Evolutionary conservation across 2,888 invertebrate species (phyloP), one percentile per base, ranked within the genome.

Genomic region (Ectemnius continuus): DNA sequence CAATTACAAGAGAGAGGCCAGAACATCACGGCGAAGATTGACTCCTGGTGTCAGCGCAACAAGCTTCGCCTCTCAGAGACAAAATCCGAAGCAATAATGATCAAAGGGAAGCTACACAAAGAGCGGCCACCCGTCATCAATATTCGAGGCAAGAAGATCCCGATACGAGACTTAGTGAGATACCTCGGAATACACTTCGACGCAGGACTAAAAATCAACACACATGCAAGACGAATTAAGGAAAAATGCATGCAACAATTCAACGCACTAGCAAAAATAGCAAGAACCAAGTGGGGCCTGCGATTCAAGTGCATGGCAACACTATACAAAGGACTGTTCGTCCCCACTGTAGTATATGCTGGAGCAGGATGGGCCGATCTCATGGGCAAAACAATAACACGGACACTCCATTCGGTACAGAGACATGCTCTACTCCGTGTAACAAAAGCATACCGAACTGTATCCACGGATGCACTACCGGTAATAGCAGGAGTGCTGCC

Each of bases 271-370:
- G 11, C 60, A 1, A 14, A 20, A 6, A 13, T 28, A 0, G 48
- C 66, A 1, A 46, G 14, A 18, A 18, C 28, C 0, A 4, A 67
- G 2, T 67, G 66, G 66, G 60, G 59, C 0, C 18, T 67, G 5
- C 20, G 23, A 2, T 4, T 20, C 18, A 56, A n/a, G 2, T 16
- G 2, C 36, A 16, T 67, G 52, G 20, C 2, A 2, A 48, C 13
- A 2, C 16, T 67, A 0, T 67, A 67, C 45, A 52, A 0, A 8
- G 47, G 60, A 13, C 2, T 64, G 1, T 64, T 64, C 11, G 14
- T 57, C 0, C 56, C 36, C 2, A 18, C 45, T 2, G 56, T 56
- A 0, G n/a, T 20, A 5, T 64, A 64, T 1, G 64, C 64, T 36
- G 56, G 28, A 0, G 56, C 64, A 2, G 64, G 56, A 6, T 36